Percentiles rank a stretch among this genome's conserved stretches.
Evolutionary conservation across 2,113 vertebrate species (phyloP).

Genomic region (Oryzias curvinotus): DNA sequence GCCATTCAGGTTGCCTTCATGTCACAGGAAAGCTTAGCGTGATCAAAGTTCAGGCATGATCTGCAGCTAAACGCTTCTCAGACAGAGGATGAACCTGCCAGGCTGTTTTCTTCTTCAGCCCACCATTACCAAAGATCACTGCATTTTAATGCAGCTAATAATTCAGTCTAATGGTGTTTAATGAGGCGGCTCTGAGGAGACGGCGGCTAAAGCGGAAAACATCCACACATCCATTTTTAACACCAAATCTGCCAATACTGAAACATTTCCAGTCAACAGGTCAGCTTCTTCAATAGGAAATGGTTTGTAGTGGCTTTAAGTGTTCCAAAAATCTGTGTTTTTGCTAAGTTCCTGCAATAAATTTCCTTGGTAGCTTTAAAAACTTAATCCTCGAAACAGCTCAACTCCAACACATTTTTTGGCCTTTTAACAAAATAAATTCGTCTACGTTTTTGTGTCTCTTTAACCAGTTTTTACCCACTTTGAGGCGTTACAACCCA

Average conservation of each 20-base stretch:
- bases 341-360: not conserved
- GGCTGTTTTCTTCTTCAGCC: slow-evolving; percentile 18
- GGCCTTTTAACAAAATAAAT: too few relatives aligned
- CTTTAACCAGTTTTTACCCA: too few relatives aligned
- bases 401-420: too few relatives aligned
- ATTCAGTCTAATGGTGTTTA: slow-evolving; percentile 13
- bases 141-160: slow-evolving; percentile 24
- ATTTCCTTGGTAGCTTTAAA: not conserved
- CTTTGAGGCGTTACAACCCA: too few relatives aligned
- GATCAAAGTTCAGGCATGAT: slow-evolving; percentile 23
- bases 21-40: slow-evolving; percentile 19
- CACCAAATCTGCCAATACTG: too few relatives aligned
- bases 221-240: too few relatives aligned
- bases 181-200: slow-evolving; percentile 1
- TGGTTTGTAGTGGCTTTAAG: too few relatives aligned
- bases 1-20: not conserved
- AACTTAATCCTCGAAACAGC: too few relatives aligned
- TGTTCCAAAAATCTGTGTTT: too few relatives aligned
- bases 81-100: slow-evolving; percentile 20
- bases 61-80: not conserved
- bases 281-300: too few relatives aligned
- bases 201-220: not conserved
- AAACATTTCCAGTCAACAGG: too few relatives aligned
- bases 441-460: too few relatives aligned
- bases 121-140: slow-evolving; percentile 18